phyloP scores from a whole-genome alignment of 2,797 vertebrate species.

The Benthosema pterotum region DNA sequence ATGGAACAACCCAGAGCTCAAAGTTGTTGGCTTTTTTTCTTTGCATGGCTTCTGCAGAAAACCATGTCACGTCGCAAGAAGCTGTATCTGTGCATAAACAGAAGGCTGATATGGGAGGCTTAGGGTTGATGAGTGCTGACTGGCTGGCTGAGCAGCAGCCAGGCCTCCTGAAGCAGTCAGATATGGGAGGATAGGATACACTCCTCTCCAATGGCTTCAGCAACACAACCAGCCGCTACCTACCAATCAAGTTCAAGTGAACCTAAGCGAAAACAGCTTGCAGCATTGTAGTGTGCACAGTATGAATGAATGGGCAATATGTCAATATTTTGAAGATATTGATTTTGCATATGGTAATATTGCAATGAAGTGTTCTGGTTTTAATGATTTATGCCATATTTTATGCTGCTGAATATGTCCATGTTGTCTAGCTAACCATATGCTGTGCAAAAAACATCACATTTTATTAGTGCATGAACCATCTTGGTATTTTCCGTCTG shows the following conservation, averaged over 20 bases:
- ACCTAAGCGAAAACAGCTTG: slow-evolving; percentile 14
- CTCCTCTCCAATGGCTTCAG: slow-evolving; percentile 58
- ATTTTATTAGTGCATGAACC: too few relatives aligned
- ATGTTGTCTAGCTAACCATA: too few relatives aligned
- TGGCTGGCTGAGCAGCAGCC: slow-evolving; percentile 66
- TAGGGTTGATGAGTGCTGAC: slow-evolving; percentile 58
- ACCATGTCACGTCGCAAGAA: slow-evolving; percentile 13
- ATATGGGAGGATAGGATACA: slow-evolving; percentile 56
- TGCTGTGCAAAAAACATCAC: too few relatives aligned
- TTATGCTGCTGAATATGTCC: too few relatives aligned
- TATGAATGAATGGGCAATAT: neutral
- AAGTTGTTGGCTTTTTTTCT: slow-evolving; percentile 1
- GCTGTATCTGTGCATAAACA: slow-evolving; percentile 8
- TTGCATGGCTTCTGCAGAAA: slow-evolving; percentile 5
- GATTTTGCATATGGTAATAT: too few relatives aligned
- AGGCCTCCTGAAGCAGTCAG: slow-evolving; percentile 69
- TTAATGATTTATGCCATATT: too few relatives aligned
- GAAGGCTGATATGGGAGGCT: slow-evolving; percentile 33
- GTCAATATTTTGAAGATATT: neutral
- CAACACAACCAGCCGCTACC: slow-evolving; percentile 36
- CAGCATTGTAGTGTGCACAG: too few relatives aligned
- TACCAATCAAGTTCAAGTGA: slow-evolving; percentile 35
- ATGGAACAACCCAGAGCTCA: slow-evolving; percentile 17
- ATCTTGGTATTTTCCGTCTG: too few relatives aligned
- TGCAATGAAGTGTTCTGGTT: too few relatives aligned